A percentile compares a stretch with the other conserved stretches of the same genome.
Conservation (phyloP, 1,140 invertebrate species). For the Contarinia nasturtii region DNA sequence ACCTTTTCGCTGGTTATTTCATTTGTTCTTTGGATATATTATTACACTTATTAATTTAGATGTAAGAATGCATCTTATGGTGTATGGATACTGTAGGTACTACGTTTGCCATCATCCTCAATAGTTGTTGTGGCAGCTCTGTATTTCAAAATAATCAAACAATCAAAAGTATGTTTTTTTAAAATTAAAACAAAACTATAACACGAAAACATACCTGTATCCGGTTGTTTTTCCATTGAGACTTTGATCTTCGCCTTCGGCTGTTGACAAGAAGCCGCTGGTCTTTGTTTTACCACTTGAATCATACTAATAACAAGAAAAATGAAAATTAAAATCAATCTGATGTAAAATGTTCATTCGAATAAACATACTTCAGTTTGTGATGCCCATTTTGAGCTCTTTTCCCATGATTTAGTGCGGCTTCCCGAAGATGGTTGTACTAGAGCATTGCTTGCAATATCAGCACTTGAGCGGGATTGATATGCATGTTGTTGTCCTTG, state of each 20-base stretch:
- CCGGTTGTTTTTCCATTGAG: constrained; percentile 17
- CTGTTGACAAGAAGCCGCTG: constrained; percentile 20
- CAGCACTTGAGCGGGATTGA: constrained; percentile 2
- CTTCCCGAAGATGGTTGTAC: constrained; percentile 5
- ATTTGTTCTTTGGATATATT: too few species aligned
- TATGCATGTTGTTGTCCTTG: constrained; percentile 2
- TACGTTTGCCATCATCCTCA: constrained; percentile 21
- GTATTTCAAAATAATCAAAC: too few species aligned
- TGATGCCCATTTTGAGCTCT: constrained; percentile 23
- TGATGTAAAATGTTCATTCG: neutral
- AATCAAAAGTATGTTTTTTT: too few species aligned
- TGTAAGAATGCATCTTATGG: neutral
- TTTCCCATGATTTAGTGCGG: constrained; percentile 21
- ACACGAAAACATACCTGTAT: too few species aligned
- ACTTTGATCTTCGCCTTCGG: constrained; percentile 18
- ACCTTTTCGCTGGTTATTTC: too few species aligned
- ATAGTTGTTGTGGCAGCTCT: constrained; percentile 21
- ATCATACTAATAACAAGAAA: constrained; percentile 10
- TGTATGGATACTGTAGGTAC: constrained; percentile 19
- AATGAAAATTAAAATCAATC: neutral
- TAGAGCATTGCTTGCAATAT: constrained; percentile 6
- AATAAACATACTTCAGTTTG: constrained; percentile 14
- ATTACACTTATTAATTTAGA: too few species aligned
- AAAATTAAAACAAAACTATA: too few species aligned
- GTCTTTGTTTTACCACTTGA: constrained; percentile 16